Evolutionary conservation across 2,113 vertebrate species (phyloP).

Genomic region (Edolisoma coerulescens): DNA sequence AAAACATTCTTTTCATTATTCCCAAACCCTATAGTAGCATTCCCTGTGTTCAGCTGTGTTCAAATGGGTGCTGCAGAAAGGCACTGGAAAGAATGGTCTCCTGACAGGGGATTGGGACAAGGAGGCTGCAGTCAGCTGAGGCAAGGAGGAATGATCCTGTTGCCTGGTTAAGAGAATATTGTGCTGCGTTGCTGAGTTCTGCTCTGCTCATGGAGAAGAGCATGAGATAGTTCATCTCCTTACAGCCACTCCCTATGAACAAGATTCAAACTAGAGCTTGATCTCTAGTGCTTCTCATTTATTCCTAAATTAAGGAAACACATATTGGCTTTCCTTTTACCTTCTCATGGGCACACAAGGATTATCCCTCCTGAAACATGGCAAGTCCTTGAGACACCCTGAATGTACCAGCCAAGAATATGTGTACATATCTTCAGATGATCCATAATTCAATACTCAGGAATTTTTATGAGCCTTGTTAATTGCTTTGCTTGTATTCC

Average conservation of each 20-base stretch:
- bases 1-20: neutral
- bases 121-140: neutral
- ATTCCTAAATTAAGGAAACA: neutral
- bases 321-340: neutral
- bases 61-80: neutral
- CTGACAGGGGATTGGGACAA: neutral
- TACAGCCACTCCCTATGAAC: neutral
- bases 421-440: neutral
- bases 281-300: neutral
- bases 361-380: neutral
- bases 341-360: neutral
- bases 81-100: neutral
- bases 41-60: neutral
- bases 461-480: neutral
- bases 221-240: too few relatives aligned
- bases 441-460: neutral
- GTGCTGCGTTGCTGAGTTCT: neutral
- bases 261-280: neutral
- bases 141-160: neutral
- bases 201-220: neutral
- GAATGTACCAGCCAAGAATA: neutral
- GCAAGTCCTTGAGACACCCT: neutral
- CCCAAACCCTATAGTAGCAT: neutral
- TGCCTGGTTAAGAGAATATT: neutral
- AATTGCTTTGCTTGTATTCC: slow-evolving; percentile 42